These are phyloP conservation scores for Acanthococcus lagerstroemiae DNA, from an alignment of 2,888 invertebrate species.

Conservation along the genomic window DNA sequence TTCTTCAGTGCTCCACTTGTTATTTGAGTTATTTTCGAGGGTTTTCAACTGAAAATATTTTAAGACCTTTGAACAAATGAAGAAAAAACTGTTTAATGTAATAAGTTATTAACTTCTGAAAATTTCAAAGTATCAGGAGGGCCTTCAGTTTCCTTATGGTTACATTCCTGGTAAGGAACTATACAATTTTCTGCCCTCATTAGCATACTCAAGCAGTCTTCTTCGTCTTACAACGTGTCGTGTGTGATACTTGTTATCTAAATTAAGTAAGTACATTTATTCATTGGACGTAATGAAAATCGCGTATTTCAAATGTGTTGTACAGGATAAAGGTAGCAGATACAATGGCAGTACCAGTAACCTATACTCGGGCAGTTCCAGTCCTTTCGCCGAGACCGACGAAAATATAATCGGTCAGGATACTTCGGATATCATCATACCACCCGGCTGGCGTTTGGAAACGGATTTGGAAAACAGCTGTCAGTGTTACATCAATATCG, in stretches of 20 bases:
- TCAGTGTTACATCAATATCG: conserved; percentile 45
- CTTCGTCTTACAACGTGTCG: neutral
- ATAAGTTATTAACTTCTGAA: too few relatives aligned
- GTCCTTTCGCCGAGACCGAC: conserved; percentile 38
- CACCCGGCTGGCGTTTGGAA: conserved; percentile 45
- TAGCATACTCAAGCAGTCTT: too few relatives aligned
- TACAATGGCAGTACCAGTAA: conserved; percentile 33
- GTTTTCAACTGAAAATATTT: too few relatives aligned
- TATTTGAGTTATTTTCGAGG: too few relatives aligned
- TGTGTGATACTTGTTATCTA: neutral
- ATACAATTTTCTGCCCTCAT: too few relatives aligned
- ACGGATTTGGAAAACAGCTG: conserved; percentile 42
- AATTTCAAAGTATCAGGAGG: too few relatives aligned
- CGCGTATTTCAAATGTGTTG: neutral
- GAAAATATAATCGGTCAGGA: conserved; percentile 35
- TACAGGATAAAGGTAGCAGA: conserved; percentile 24
- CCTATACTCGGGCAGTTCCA: conserved; percentile 35
- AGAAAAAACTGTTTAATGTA: too few relatives aligned
- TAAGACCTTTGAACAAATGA: too few relatives aligned
- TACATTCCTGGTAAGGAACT: too few relatives aligned
- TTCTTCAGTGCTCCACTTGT: too few relatives aligned
- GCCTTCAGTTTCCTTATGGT: too few relatives aligned
- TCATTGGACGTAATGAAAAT: neutral
- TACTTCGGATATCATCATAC: conserved; percentile 38
- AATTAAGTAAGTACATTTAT: too few relatives aligned